These are phyloP conservation scores for Cisticola juncidis DNA, from an alignment of 2,113 vertebrate species.

Conservation along the genomic window DNA sequence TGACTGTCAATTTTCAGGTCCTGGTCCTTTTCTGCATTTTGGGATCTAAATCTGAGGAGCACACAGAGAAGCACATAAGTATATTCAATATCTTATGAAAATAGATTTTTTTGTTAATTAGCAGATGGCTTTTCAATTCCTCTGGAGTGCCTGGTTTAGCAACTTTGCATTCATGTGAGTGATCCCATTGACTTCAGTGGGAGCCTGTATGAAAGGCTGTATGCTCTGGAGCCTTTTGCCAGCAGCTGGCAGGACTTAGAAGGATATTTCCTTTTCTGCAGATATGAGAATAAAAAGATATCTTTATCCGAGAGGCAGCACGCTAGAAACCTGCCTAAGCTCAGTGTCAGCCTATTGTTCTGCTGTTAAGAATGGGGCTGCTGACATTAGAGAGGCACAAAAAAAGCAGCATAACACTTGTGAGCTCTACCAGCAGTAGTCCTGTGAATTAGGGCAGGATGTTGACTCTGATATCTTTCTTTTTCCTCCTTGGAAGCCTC, in stretches of 20 bases:
- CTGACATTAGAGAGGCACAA: background rate
- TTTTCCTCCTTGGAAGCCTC: background rate
- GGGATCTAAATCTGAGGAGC: background rate
- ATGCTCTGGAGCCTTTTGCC: background rate
- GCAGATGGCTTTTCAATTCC: conserved; percentile 19
- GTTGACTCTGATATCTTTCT: background rate
- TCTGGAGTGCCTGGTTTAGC: conserved; percentile 11
- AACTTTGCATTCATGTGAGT: conserved; percentile 5
- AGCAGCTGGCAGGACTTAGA: conserved; percentile 29
- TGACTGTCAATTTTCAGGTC: background rate
- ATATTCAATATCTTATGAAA: conserved; percentile 12
- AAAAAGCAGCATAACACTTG: background rate
- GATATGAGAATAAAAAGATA: background rate
- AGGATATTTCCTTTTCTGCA: conserved; percentile 9
- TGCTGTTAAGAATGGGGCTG: conserved; percentile 15
- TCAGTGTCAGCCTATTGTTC: background rate
- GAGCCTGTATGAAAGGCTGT: background rate
- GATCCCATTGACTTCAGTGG: conserved; percentile 17
- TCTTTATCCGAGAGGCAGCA: background rate
- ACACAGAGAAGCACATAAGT: background rate
- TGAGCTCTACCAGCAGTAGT: background rate
- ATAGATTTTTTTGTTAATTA: conserved; percentile 52
- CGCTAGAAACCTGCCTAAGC: background rate
- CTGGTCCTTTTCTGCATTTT: background rate
- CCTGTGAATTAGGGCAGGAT: conserved; percentile 34